Evolutionary conservation across 1,140 invertebrate species (phyloP), one percentile per base, ranked within the genome.

Genomic region (Tetramorium alpestre): DNA sequence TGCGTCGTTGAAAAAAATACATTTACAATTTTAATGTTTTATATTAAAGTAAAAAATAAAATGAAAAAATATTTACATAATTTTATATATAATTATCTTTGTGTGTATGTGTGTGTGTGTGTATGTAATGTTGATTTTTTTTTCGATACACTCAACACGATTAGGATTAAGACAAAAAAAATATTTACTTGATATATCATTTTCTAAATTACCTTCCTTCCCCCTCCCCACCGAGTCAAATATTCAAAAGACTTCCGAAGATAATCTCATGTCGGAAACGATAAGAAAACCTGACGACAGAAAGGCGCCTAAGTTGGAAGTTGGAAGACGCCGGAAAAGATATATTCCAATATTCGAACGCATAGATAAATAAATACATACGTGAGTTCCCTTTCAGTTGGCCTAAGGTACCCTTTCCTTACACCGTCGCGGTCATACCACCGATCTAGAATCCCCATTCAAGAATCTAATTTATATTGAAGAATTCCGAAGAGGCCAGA

Each of bases 401-500:
- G 33, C 54, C 69, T 58, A 22, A 70, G 54, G 11, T 73, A 60
- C 65, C 22, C 64, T 54, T 51, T 44, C 49, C 25, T 28, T 58
- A 7, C 18, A 41, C 76, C 70, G 64, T 73, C 73, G 87, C 64
- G 88, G 81, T 81, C 82, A 67, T 85, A 76, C 67, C 87, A 51
- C 13, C 80, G 60, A 88, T 87, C 89, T 72, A 85, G 77, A 89
- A 87, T 89, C 93, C 91, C 93, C 93, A 93, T 94, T 94, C 91
- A 93, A 88, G 92, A 92, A 93, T 94, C 94, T 94, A 94, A 95
- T 95, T 95, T 95, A 95, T 95, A 94, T 94, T 92, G 93, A 95
- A 93, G 94, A 95, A 95, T 95, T 95, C 92, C 93, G 89, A 93
- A 91, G 91, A 92, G 93, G 90, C 90, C 89, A 91, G 87, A 86